phyloP scores from a whole-genome alignment of 2,113 vertebrate species.

The Eira barbara region DNA sequence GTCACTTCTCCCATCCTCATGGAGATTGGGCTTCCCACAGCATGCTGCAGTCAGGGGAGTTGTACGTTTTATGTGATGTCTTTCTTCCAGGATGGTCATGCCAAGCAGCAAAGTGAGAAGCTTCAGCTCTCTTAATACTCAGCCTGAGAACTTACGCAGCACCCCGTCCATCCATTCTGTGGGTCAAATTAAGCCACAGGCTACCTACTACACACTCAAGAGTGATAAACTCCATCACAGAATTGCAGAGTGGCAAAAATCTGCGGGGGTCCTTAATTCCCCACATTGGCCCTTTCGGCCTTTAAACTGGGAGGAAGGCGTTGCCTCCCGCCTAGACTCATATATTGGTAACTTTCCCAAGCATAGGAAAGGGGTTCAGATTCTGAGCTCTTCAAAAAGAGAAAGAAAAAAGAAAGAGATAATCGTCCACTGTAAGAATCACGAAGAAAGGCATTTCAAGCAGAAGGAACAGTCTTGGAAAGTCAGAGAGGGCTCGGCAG shows the following conservation, averaged over 20 bases:
- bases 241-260: not conserved
- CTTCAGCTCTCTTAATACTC: not conserved
- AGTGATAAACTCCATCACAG: not conserved
- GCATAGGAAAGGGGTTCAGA: not conserved
- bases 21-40: not conserved
- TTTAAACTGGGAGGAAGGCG: not conserved
- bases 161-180: not conserved
- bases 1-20: not conserved
- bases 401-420: not conserved
- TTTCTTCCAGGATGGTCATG: not conserved
- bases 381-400: not conserved
- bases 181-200: not conserved
- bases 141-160: not conserved
- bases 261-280: not conserved
- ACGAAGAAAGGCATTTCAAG: not conserved
- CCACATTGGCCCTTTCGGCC: not conserved
- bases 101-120: not conserved
- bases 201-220: not conserved
- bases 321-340: not conserved
- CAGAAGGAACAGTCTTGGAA: not conserved
- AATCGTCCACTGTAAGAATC: not conserved
- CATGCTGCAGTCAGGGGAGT: not conserved
- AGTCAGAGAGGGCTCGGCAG: not conserved
- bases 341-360: slow-evolving; percentile 4
- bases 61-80: not conserved